phyloP scores from a whole-genome alignment of 1,140 invertebrate species.

The Spodoptera litura region DNA sequence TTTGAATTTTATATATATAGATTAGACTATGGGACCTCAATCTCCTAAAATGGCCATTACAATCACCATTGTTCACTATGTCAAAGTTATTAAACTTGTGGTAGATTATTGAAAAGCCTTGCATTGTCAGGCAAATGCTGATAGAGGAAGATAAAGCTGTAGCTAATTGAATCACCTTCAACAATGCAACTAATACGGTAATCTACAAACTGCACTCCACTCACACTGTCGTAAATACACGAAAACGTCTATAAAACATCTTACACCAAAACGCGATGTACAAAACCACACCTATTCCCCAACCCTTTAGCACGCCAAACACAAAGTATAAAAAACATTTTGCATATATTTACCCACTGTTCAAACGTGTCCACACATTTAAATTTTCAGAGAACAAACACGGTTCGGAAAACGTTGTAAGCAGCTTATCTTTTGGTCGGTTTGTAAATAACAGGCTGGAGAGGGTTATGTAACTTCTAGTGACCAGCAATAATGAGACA shows the following conservation, averaged over 20 bases:
- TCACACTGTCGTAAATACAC: background rate
- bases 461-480: background rate
- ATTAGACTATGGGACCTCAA: too few relatives aligned
- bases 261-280: too few relatives aligned
- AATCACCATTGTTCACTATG: too few relatives aligned
- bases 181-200: background rate
- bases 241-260: too few relatives aligned
- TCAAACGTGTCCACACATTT: conserved; percentile 1
- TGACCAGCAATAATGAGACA: background rate
- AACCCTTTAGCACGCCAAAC: too few relatives aligned
- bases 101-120: background rate
- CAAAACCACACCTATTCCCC: too few relatives aligned
- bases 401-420: background rate
- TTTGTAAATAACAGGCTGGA: background rate
- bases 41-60: too few relatives aligned
- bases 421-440: background rate
- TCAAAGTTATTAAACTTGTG: too few relatives aligned
- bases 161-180: conserved; percentile 14
- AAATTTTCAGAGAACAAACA: background rate
- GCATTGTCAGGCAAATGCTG: background rate
- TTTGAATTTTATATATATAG: too few relatives aligned
- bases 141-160: background rate
- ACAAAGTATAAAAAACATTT: background rate
- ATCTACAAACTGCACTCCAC: background rate
- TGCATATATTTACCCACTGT: background rate